These are phyloP conservation scores for Enoplosus armatus DNA, from an alignment of 2,797 vertebrate species.

Conservation along the genomic window DNA sequence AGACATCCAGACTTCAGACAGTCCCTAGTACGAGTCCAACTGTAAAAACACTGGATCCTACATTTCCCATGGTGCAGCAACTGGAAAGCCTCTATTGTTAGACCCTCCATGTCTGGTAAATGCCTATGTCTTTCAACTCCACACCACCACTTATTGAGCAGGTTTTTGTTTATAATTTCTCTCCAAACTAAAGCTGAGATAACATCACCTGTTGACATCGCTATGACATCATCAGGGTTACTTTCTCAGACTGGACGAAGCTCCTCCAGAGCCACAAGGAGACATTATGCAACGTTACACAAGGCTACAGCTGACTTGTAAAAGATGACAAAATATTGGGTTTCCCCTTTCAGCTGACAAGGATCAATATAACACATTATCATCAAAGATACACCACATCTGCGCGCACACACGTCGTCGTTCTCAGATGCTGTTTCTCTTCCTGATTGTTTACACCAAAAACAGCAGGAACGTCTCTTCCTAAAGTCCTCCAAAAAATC, in stretches of 20 bases:
- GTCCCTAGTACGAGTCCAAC: too few relatives aligned
- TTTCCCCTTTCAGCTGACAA: constrained; percentile 6
- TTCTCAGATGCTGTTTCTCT: constrained; percentile 14
- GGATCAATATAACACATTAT: constrained; percentile 12
- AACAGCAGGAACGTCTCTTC: constrained; percentile 33
- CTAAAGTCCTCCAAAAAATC: constrained; percentile 45
- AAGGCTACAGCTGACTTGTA: neutral
- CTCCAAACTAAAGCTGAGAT: neutral
- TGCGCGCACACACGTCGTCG: neutral
- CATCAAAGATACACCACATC: neutral
- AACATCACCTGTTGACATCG: neutral
- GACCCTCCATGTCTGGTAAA: neutral
- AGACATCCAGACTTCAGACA: neutral
- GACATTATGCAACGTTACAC: neutral
- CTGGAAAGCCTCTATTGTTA: neutral
- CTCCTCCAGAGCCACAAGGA: neutral
- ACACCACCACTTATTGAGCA: neutral
- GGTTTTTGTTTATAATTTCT: neutral
- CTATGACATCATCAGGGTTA: constrained; percentile 11
- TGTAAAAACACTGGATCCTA: neutral
- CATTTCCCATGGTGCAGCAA: constrained; percentile 6
- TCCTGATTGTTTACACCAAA: constrained; percentile 48
- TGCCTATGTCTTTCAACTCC: neutral
- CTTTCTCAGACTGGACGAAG: neutral
- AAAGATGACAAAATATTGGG: constrained; percentile 6